A percentile compares a stretch with the other conserved stretches of the same genome.
phyloP scores from a whole-genome alignment of 2,888 invertebrate genomes.

The Athalia cordata region DNA sequence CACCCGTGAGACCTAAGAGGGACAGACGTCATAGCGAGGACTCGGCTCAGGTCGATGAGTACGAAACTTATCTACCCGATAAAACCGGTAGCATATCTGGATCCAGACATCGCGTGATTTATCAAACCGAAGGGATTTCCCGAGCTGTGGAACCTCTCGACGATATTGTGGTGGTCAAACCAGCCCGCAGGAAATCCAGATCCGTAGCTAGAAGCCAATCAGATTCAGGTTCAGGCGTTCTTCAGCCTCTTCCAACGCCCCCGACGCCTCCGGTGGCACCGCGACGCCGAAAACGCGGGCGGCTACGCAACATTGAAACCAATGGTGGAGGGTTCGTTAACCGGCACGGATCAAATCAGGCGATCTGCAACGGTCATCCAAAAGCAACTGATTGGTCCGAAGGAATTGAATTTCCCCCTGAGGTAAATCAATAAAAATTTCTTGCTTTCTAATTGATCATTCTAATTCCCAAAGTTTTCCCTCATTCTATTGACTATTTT shows the following conservation, averaged over 20 bases:
- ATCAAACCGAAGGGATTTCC: constrained; percentile 61
- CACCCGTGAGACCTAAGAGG: constrained; percentile 33
- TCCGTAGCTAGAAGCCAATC: constrained; percentile 65
- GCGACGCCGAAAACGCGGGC: constrained; percentile 59
- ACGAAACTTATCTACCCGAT: constrained; percentile 33
- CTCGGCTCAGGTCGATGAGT: constrained; percentile 18
- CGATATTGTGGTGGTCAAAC: constrained; percentile 69
- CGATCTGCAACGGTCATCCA: constrained; percentile 58
- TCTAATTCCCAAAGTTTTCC: no score
- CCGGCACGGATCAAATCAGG: constrained; percentile 44
- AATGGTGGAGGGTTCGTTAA: constrained; percentile 26
- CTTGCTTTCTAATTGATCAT: no score
- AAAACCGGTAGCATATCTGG: constrained; percentile 49
- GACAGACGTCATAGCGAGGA: constrained; percentile 45
- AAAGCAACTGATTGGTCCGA: constrained; percentile 19
- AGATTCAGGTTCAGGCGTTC: constrained; percentile 46
- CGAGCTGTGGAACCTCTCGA: constrained; percentile 62
- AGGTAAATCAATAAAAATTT: not conserved
- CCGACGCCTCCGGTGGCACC: constrained; percentile 61
- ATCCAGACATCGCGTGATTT: constrained; percentile 65
- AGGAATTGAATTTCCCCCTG: constrained; percentile 17
- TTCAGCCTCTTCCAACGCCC: constrained; percentile 46
- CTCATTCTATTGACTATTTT: no score
- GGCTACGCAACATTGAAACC: constrained; percentile 19
- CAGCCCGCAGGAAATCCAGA: constrained; percentile 66